These are phyloP conservation scores for Grantiella picta DNA, from an alignment of 2,113 vertebrate genomes.

Conservation along the genomic window DNA sequence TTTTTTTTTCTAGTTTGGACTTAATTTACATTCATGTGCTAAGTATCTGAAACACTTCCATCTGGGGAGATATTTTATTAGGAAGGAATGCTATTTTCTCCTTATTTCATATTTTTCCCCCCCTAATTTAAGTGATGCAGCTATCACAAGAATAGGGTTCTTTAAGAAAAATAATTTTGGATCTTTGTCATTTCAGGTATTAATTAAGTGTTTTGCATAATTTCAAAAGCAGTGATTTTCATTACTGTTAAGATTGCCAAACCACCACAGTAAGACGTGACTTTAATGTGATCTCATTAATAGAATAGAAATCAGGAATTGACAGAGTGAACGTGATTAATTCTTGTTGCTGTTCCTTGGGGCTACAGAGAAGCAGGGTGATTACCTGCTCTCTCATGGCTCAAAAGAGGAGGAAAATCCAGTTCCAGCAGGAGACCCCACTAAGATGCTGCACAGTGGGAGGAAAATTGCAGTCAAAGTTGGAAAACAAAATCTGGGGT, in stretches of 20 bases:
- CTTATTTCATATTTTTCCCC: background rate
- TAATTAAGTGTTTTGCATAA: background rate
- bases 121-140: background rate
- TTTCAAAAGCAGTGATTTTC: background rate
- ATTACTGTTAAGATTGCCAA: background rate
- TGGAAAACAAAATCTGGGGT: background rate
- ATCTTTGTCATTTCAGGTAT: background rate
- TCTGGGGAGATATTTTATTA: slow-evolving; percentile 1
- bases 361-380: background rate
- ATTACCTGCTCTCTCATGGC: background rate
- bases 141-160: background rate
- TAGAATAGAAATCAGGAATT: background rate
- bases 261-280: background rate
- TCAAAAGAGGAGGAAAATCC: background rate
- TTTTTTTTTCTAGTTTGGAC: slow-evolving; percentile 18
- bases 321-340: background rate
- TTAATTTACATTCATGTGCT: background rate
- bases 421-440: background rate
- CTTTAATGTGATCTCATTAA: background rate
- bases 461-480: background rate
- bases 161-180: background rate
- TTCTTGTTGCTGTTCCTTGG: background rate
- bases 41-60: slow-evolving; percentile 25
- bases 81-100: background rate
- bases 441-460: background rate